Conservation (phyloP, 2,113 vertebrate genomes). For the Lophius piscatorius region DNA sequence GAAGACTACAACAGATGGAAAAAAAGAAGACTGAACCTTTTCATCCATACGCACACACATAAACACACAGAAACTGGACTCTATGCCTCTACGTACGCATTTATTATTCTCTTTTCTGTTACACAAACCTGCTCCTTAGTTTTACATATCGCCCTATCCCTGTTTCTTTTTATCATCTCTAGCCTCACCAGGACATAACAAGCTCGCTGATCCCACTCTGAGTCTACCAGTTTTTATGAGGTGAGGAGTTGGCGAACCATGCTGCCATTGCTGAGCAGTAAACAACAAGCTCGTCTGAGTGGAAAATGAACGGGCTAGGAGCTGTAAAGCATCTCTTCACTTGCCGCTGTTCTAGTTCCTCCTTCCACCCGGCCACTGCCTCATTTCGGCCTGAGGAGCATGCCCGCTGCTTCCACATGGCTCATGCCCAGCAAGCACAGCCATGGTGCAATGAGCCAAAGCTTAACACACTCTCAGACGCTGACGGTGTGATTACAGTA, state of each 20-base stretch:
- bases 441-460: conserved; percentile 67
- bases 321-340: conserved; percentile 36
- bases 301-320: conserved; percentile 54
- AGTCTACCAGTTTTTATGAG: conserved; percentile 55
- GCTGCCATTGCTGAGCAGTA: conserved; percentile 52
- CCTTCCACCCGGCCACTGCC: conserved; percentile 29
- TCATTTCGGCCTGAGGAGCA: conserved; percentile 42
- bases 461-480: conserved; percentile 71
- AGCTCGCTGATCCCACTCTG: conserved; percentile 47
- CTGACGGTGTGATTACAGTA: conserved; percentile 67
- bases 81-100: too few species aligned
- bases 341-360: conserved; percentile 26
- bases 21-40: conserved; percentile 21
- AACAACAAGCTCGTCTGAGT: conserved; percentile 60
- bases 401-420: conserved; percentile 61
- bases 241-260: conserved; percentile 65
- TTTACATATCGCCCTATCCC: conserved; percentile 9
- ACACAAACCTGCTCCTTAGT: conserved; percentile 10
- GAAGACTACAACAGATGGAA: conserved; percentile 23
- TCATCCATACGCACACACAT: conserved; percentile 6
- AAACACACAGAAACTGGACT: too few species aligned
- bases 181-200: conserved; percentile 53
- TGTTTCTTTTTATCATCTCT: conserved; percentile 31
- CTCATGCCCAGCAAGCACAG: conserved; percentile 64
- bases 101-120: too few species aligned